Evolutionary conservation across 2,888 invertebrate genomes (phyloP), one percentile per base, ranked within the genome.

Genomic region (Drosophila kambysellisi): DNA sequence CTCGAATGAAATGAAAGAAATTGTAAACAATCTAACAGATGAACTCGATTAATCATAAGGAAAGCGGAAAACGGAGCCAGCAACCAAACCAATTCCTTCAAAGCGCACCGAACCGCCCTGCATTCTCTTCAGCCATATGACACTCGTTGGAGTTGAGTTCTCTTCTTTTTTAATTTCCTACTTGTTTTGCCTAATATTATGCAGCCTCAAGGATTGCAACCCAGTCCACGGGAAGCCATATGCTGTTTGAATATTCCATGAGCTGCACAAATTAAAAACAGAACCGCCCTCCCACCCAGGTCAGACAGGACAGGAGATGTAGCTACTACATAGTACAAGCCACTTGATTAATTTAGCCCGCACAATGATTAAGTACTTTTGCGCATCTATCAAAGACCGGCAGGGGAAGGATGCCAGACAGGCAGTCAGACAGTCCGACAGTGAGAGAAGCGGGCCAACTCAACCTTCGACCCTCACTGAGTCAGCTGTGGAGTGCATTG

Each of bases 341-440:
- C 81, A 88, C 90, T 91, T 91, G 91, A 91, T 91, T 91, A 91
- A 91, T 91, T 91, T 88, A 88, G 85, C 89, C 83, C 81, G 82
- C 83, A 84, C 84, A 88, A 91, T 91, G 91, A 91, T 91, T 91
- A 91, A 92, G 90, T 91, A 91, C 89, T 89, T 90, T 87, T 81
- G 58, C 77, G 79, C 80, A 81, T 81, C 76, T 73, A 78, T 79
- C 70, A 67, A 66, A 67, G 67, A 48, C 30, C 43, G 57, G 51
- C 51, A 53, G 46, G 50, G 56, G 66, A n/a, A 72, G 58, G 43
- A 57, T 39, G 41, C 56, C 17, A 58, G 43, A 20, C 50, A 25
- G 30, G 33, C 35, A 41, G 58, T 11, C 25, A 57, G 54, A 41
- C 51, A 43, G 39, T 30, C 53, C 1, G 25, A 41, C 51, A 43